These are phyloP conservation scores for Eretmocerus hayati DNA, from an alignment of 2,888 invertebrate genomes.

Conservation along the genomic window DNA sequence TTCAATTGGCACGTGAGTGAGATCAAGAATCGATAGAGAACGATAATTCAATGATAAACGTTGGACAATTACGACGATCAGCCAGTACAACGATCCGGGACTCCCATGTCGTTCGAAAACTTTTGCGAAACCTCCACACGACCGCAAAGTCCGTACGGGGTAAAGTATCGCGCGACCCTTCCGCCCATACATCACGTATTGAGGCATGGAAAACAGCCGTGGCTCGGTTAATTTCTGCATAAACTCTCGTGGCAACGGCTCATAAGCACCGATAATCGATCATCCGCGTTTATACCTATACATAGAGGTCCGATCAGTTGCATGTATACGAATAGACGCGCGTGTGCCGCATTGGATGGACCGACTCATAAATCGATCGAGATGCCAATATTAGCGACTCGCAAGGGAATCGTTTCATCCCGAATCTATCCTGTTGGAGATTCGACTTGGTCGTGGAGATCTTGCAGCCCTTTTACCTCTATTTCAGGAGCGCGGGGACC, in stretches of 20 bases:
- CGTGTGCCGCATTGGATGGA: too few relatives aligned
- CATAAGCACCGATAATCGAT: conserved; percentile 17
- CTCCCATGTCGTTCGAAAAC: too few relatives aligned
- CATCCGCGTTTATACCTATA: conserved; percentile 18
- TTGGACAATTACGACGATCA: too few relatives aligned
- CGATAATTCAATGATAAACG: too few relatives aligned
- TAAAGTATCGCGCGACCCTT: background rate
- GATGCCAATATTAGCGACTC: conserved; percentile 19
- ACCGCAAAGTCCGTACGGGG: too few relatives aligned
- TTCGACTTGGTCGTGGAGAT: background rate
- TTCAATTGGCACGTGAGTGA: too few relatives aligned
- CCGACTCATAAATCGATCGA: conserved; percentile 21
- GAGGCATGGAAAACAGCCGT: conserved; percentile 6
- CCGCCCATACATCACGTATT: conserved; percentile 1
- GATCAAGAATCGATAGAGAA: too few relatives aligned
- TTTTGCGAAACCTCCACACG: too few relatives aligned
- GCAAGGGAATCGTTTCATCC: background rate
- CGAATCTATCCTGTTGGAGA: too few relatives aligned
- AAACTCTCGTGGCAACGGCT: conserved; percentile 3
- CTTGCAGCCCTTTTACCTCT: background rate
- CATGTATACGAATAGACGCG: background rate
- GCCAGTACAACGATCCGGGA: too few relatives aligned
- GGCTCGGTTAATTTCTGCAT: conserved; percentile 15
- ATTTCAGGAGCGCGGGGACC: conserved; percentile 1
- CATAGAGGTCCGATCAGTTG: conserved; percentile 7